Percentiles rank a stretch among this genome's conserved stretches.
Evolutionary conservation across 2,113 vertebrate genomes (phyloP).

Genomic region (Nesogale talazaci): DNA sequence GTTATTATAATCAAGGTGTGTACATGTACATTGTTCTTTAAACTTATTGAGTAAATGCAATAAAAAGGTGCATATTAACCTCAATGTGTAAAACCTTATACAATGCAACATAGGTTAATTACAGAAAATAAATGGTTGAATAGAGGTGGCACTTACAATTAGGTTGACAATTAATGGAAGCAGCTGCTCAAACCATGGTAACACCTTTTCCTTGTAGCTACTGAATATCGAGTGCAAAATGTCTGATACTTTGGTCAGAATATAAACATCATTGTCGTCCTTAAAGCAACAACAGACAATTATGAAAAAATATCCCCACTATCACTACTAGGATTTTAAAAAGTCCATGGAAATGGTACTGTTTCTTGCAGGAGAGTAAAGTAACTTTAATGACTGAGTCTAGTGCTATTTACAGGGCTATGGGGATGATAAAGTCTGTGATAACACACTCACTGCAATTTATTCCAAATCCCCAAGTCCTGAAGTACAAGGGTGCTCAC

Average conservation of each 20-base stretch:
- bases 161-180: conserved; percentile 97
- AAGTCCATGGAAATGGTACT: not conserved
- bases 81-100: not conserved
- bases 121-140: conserved; percentile 31
- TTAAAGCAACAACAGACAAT: conserved; percentile 77
- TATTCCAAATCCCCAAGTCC: not conserved
- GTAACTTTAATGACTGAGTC: too few species aligned
- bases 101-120: not conserved
- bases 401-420: not conserved
- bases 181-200: conserved; percentile 98
- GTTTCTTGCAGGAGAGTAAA: not conserved
- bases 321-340: not conserved
- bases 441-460: not conserved
- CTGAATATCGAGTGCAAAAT: conserved; percentile 99
- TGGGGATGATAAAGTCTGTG: too few species aligned
- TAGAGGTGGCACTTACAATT: conserved; percentile 90
- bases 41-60: not conserved
- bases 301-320: not conserved
- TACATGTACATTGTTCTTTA: not conserved
- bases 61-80: not conserved
- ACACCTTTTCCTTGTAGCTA: conserved; percentile 96
- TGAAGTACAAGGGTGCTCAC: not conserved
- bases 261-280: conserved; percentile 99
- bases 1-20: not conserved
- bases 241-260: conserved; percentile 98